phyloP scores from a whole-genome alignment of 35 echinoderm and acorn worm species.

The Acanthaster planci region DNA sequence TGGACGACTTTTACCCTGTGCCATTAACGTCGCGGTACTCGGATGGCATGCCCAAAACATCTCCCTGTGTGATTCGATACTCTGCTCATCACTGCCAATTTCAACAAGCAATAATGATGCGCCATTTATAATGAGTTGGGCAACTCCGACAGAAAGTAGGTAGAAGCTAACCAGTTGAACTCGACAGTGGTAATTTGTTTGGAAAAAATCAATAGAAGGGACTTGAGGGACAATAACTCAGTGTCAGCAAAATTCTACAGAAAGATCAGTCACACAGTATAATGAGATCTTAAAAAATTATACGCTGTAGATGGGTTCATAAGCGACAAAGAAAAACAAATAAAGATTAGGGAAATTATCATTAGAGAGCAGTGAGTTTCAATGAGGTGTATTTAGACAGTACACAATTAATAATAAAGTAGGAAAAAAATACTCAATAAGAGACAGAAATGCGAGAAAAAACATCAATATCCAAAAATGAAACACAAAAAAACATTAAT shows the following conservation, averaged over 20 bases:
- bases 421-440: too few species aligned
- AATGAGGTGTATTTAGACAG: too few species aligned
- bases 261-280: neutral
- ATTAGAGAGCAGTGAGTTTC: neutral
- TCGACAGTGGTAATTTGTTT: constrained; percentile 20
- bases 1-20: neutral
- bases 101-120: constrained; percentile 46
- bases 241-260: neutral
- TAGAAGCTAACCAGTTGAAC: neutral
- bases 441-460: too few species aligned
- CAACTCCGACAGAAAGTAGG: neutral
- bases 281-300: too few species aligned
- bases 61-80: constrained; percentile 44
- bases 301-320: too few species aligned
- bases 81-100: constrained; percentile 46
- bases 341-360: neutral
- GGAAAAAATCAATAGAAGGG: constrained; percentile 7
- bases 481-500: too few species aligned
- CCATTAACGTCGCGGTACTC: constrained; percentile 29
- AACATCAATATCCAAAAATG: too few species aligned
- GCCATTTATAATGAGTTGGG: constrained; percentile 37
- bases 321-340: too few species aligned
- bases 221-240: neutral
- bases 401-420: too few species aligned
- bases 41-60: constrained; percentile 29